Evolutionary conservation across 2,888 invertebrate genomes (phyloP).

Genomic region (Andrena bucephala): DNA sequence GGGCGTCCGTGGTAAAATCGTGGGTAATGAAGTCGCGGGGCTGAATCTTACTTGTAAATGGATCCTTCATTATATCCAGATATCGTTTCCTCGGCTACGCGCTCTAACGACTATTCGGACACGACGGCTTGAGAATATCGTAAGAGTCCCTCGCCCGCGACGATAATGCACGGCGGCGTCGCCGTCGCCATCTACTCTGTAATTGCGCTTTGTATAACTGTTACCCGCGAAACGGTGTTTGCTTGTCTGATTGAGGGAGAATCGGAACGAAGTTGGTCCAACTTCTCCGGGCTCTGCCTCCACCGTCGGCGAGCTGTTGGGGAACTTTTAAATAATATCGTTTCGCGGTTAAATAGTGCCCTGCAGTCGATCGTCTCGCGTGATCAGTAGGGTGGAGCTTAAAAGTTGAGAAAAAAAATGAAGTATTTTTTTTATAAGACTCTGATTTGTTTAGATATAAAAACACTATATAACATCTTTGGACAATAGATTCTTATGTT

Average conservation of each 20-base stretch:
- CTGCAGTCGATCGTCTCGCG: conserved; percentile 4
- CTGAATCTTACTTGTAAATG: conserved; percentile 84
- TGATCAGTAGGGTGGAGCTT: background rate
- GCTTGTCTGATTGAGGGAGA: conserved; percentile 37
- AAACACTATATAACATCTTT: no score
- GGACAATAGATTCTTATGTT: no score
- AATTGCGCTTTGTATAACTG: conserved; percentile 47
- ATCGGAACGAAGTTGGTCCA: conserved; percentile 38
- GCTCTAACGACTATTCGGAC: conserved; percentile 69
- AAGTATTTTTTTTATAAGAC: no score
- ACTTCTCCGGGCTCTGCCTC: conserved; percentile 10
- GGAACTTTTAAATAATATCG: conserved; percentile 26
- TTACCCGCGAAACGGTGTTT: conserved; percentile 11
- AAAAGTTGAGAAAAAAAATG: no score
- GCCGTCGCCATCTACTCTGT: conserved; percentile 24
- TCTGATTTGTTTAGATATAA: no score
- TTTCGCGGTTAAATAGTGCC: background rate
- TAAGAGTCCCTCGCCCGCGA: conserved; percentile 54
- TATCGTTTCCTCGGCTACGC: conserved; percentile 78
- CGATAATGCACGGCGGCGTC: conserved; percentile 54
- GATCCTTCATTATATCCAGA: conserved; percentile 83
- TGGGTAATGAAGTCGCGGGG: conserved; percentile 82
- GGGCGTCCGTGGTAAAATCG: conserved; percentile 81
- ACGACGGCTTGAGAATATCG: conserved; percentile 59
- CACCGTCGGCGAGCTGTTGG: conserved; percentile 9